Evolutionary conservation across 2,113 vertebrate genomes (phyloP).

Genomic region (Anser cygnoides): DNA sequence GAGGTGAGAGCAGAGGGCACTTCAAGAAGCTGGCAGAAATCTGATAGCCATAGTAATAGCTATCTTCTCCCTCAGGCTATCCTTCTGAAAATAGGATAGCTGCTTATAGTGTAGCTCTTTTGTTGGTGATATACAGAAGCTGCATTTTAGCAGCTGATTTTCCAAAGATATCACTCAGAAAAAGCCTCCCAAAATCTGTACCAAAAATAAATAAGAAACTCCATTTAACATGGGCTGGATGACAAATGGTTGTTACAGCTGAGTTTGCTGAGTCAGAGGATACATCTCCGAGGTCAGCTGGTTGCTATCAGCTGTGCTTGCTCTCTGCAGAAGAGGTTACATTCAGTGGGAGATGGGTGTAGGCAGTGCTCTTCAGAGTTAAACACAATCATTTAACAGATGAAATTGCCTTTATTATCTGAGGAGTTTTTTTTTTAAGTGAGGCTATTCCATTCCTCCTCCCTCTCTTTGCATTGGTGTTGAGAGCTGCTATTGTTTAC

Average conservation of each 20-base stretch:
- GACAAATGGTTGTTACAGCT: neutral
- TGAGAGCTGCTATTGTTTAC: slow-evolving; percentile 41
- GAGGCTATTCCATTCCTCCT: neutral
- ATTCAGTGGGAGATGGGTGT: neutral
- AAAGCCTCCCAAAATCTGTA: neutral
- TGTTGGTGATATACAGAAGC: neutral
- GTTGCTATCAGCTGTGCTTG: neutral
- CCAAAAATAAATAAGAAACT: neutral
- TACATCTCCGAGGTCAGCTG: neutral
- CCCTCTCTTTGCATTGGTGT: neutral
- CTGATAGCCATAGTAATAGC: neutral
- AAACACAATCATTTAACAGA: neutral
- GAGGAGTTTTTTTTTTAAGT: neutral
- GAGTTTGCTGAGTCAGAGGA: slow-evolving; percentile 22
- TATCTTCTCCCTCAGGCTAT: neutral
- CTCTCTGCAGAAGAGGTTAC: neutral
- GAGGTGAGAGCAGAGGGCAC: neutral
- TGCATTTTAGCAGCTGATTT: slow-evolving; percentile 18
- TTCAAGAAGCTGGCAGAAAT: neutral
- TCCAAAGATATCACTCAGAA: neutral
- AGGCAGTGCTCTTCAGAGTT: neutral
- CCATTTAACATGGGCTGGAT: neutral
- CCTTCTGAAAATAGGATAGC: neutral
- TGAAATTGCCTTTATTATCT: neutral
- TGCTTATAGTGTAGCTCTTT: neutral